Conservation (phyloP, 2,888 invertebrate species). For the Alcis repandata region DNA sequence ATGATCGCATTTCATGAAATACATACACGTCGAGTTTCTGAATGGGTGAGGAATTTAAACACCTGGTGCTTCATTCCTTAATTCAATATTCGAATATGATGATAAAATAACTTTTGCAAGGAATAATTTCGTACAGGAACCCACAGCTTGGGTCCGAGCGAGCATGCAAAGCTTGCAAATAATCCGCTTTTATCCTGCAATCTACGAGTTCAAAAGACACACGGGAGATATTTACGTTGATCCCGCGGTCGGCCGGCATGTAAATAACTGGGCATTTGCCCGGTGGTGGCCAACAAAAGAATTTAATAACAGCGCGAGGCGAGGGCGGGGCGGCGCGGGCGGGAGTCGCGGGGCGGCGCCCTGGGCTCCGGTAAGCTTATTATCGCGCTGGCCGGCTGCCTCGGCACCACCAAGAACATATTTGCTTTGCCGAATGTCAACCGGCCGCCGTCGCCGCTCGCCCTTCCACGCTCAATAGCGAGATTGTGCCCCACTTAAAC, state of each 20-base stretch:
- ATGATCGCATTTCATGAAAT: conserved; percentile 58
- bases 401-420: conserved; percentile 72
- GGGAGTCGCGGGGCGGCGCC: conserved; percentile 60
- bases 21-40: conserved; percentile 55
- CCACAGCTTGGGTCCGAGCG: conserved; percentile 32
- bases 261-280: conserved; percentile 78
- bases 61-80: conserved; percentile 70
- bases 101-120: conserved; percentile 50
- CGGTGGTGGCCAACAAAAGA: conserved; percentile 77
- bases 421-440: conserved; percentile 82
- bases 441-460: conserved; percentile 63
- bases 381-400: conserved; percentile 66
- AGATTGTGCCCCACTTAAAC: conserved; percentile 79
- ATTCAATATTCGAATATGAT: conserved; percentile 56
- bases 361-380: conserved; percentile 77
- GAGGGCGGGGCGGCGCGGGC: conserved; percentile 65
- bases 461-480: conserved; percentile 64
- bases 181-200: conserved; percentile 68
- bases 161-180: conserved; percentile 62
- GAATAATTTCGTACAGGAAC: conserved; percentile 21
- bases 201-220: conserved; percentile 73
- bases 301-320: conserved; percentile 79
- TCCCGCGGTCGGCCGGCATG: conserved; percentile 70
- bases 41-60: conserved; percentile 59
- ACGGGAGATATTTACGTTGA: conserved; percentile 74